These are phyloP conservation scores for Grapholita molesta DNA, from an alignment of 1,140 invertebrate species.

Conservation along the genomic window DNA sequence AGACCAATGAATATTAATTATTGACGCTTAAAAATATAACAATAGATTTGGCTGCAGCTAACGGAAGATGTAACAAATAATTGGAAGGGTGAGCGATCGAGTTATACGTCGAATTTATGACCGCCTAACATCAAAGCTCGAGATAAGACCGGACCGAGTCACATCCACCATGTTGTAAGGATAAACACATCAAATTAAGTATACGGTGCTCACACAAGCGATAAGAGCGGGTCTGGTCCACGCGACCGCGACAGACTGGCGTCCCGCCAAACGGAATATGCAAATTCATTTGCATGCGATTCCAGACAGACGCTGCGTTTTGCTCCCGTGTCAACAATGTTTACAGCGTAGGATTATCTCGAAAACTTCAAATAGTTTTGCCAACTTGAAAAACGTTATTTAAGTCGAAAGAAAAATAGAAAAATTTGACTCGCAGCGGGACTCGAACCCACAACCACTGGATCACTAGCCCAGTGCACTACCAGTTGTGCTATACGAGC, in stretches of 20 bases:
- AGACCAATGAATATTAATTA: conserved; percentile 26
- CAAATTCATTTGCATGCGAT: conserved; percentile 58
- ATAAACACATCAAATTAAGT: conserved; percentile 18
- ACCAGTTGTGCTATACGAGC: too few relatives aligned
- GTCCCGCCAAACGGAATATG: conserved; percentile 47
- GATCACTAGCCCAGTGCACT: too few relatives aligned
- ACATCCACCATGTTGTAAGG: background rate
- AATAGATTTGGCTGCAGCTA: conserved; percentile 35
- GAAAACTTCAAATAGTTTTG: background rate
- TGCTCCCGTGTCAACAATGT: conserved; percentile 50
- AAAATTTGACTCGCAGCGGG: too few relatives aligned
- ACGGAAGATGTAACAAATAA: conserved; percentile 28
- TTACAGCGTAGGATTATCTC: conserved; percentile 14
- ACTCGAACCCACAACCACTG: too few relatives aligned
- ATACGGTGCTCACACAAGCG: conserved; percentile 33
- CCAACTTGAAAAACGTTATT: background rate
- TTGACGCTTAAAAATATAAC: conserved; percentile 28
- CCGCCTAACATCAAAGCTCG: background rate
- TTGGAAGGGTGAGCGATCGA: conserved; percentile 31
- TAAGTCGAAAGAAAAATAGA: too few relatives aligned
- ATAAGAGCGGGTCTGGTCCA: conserved; percentile 20
- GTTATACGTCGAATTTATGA: conserved; percentile 25
- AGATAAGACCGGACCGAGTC: background rate
- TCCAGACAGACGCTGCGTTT: conserved; percentile 42
- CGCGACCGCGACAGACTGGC: conserved; percentile 44